Base-by-base conservation (phyloP, 2,113 vertebrate species). In the Brienomyrus longianalis region DNA sequence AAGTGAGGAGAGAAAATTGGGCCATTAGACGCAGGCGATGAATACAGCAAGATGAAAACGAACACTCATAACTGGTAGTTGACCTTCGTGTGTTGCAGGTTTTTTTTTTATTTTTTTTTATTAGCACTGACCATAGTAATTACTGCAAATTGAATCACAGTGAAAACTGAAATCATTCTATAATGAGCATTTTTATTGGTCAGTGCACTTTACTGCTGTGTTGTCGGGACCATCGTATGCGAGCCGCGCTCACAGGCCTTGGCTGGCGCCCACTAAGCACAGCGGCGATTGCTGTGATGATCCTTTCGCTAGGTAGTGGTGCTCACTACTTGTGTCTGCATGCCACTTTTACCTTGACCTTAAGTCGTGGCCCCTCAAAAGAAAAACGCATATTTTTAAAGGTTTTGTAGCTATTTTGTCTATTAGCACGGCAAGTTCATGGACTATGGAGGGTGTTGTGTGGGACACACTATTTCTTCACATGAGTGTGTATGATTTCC, bases 111-210 rank as follows among this genome's bases (percentile, higher is more conserved):
- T 19, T 94, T 95, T 96, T 96, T 84, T 97, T 97, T 94, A 96
- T 97, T 97, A 97, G 96, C 89, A 94, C 95, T 96, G 97, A 97
- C 97, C 95, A 96, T 92, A 93, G 96, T 98, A 98, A 99, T 99
- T 99, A 97, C 97, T 93, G 92, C 96, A 97, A 97, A 94, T 95
- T 97, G 97, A 97, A 97, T 98, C 96, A 95, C 93, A 95, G 96
- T 96, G 96, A 96, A 95, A 97, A 97, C 96, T 94, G 96, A 95
- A 91, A 96, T 97, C 97, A 97, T 96, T 97, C 96, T 89, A 94
- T 97, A 98, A 98, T 97, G 97, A 98, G 97, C 95, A 96, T 96
- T 97, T 97, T 97, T 97, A 97, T 97, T 97, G 97, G 97, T 96
- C 95, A 95, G 96, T 95, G 97, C 93, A 91, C 94, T 91, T 95